phyloP scores from a whole-genome alignment of 2,113 vertebrate species.

The Neolamprologus cancellatus region DNA sequence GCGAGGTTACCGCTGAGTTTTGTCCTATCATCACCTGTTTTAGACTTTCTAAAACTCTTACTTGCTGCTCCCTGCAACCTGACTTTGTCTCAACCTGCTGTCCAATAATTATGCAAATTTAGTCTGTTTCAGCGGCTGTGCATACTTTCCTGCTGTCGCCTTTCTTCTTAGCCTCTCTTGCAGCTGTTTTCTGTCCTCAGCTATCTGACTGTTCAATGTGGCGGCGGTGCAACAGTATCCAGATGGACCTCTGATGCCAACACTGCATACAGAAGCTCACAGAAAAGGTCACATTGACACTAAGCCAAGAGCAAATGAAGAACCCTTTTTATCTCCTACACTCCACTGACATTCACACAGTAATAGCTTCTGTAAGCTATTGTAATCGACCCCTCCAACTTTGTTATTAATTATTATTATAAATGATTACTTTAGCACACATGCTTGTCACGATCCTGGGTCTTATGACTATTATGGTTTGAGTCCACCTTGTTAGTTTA shows the following conservation, averaged over 20 bases:
- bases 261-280: neutral
- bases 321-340: neutral
- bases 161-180: neutral
- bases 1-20: neutral
- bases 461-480: neutral
- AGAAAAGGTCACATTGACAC: neutral
- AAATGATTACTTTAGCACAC: neutral
- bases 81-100: constrained; percentile 1
- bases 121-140: neutral
- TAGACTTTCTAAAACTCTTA: neutral
- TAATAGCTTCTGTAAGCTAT: neutral
- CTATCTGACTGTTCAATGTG: neutral
- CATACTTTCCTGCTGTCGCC: constrained; percentile 5
- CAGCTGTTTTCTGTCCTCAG: constrained; percentile 8
- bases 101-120: neutral
- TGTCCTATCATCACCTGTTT: neutral
- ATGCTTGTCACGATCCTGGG: neutral
- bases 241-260: neutral
- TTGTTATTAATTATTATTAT: neutral
- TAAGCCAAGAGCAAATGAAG: neutral
- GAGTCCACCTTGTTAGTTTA: too few species aligned
- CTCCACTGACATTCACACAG: neutral
- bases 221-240: neutral
- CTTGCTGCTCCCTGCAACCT: neutral
- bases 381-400: neutral